Evolutionary conservation across 2,888 invertebrate species (phyloP), one percentile per base, ranked within the genome.

Genomic region (Quadriops clusia): DNA sequence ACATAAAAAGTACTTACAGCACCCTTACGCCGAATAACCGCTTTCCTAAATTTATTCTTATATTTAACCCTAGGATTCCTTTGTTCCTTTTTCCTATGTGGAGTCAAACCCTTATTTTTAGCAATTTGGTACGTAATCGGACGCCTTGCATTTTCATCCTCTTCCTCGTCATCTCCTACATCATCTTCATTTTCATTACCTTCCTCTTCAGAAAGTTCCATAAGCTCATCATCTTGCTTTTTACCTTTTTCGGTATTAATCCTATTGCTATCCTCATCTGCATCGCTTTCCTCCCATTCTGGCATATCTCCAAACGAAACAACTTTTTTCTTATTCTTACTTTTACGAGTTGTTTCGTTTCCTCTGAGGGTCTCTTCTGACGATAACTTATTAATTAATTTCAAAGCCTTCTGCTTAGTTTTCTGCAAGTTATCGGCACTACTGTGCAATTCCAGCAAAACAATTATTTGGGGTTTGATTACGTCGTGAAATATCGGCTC

Each of bases 41-140:
- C 95, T 60, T 91, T 93, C 38, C 83, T 74, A 61, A 77, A 97
- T 58, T 94, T 94, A 44, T 81, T 78, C 46, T 86, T 79, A 57
- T 95, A 85, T 58, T 93, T 94, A 4, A 97, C 93, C 49, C 97
- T 73, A 1, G 95, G 95, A 70, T 97, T 95, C 38, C 90, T 73
- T 46, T 79, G 74, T 51, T 90, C 90, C 59, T 91, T 94, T 63
- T 87, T 93, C 40, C 91, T 75, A 44, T 80, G 72, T 1, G 93
- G 89, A 18, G 82, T 90, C 10, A 95, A 67, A 9, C 95, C 95
- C 61, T 90, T 94, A 54, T 97, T 97, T 61, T 95, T 95, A 11
- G 84, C 80, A 54, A 95, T 95, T 70, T 93, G 76, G 56, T 90
- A 89, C 2, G 86, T 91, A 40, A 94, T 93, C 30, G 75, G 74